Evolutionary conservation across 2,888 invertebrate species (phyloP).

Genomic region (Lasioglossum villosulum): DNA sequence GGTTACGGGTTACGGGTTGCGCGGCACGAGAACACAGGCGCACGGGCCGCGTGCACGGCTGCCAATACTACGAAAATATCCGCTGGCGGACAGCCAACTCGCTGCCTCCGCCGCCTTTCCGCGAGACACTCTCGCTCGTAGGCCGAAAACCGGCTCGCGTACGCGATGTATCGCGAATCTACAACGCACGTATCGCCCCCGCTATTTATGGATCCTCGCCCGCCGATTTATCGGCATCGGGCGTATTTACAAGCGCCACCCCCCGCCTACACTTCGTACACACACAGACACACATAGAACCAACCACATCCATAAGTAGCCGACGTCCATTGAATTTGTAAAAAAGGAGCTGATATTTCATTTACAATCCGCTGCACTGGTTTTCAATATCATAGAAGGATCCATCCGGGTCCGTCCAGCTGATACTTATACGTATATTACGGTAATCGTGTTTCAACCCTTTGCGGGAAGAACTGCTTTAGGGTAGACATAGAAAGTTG

Average conservation of each 20-base stretch:
- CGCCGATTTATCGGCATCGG: conserved; percentile 77
- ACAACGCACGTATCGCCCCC: conserved; percentile 59
- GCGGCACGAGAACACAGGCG: neutral
- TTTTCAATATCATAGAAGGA: too few relatives aligned
- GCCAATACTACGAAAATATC: conserved; percentile 75
- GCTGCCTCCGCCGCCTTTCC: conserved; percentile 48
- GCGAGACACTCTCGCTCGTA: conserved; percentile 29
- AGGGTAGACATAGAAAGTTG: too few relatives aligned
- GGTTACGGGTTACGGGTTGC: conserved; percentile 27
- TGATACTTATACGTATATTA: too few relatives aligned
- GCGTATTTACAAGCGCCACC: conserved; percentile 66
- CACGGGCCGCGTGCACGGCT: conserved; percentile 18
- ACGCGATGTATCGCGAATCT: conserved; percentile 35
- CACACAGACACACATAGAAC: neutral
- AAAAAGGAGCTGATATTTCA: neutral
- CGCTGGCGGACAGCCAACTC: conserved; percentile 78
- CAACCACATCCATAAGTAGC: neutral
- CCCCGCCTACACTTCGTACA: neutral
- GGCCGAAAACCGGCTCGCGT: conserved; percentile 26
- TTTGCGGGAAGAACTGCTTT: too few relatives aligned
- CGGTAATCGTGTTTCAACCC: too few relatives aligned
- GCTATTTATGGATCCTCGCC: conserved; percentile 78
- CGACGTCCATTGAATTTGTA: neutral
- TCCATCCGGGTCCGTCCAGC: too few relatives aligned
- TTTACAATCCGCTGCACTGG: neutral